Evolutionary conservation across 2,113 vertebrate species (phyloP), one percentile per base, ranked within the genome.

Genomic region (Mandrillus leucophaeus): DNA sequence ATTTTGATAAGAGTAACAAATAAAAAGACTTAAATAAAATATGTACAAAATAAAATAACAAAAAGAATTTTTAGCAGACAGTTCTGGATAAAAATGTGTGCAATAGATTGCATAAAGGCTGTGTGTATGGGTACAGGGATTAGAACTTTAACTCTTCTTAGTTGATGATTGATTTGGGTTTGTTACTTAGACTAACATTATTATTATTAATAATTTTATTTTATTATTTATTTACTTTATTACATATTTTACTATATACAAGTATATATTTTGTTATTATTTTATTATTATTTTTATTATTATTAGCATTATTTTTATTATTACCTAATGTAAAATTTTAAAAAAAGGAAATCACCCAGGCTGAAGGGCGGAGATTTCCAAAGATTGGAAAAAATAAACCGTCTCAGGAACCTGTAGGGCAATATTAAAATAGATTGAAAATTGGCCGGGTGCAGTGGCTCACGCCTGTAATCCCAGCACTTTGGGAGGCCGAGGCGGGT

Each of bases 141-240:
- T 11, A 43, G 45, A 64, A 25, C 16, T 8, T 45, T 73, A 38
- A 57, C 22, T 45, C 85, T 76, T 76, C 14, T 70, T 43, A 93
- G 40, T 2, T 88, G 70, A 72, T 89, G 57, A 68, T n/a, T 17
- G 4, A 23, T 59, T 30, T 38, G 70, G 40, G 40, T 25, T 93
- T 95, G 9, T 92, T 93, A 81, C 89, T 75, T 86, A 70, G n/a
- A 90, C 43, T 72, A 61, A 85, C 70, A 38, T 59, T 59, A 59
- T 11, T 59, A 59, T 59, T 59, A 59, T 25, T 11, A 59, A 23
- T 25, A 61, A 27, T 61, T 61, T 61, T 27, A 59, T 25, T 61
- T 27, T 64, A 64, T 30, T 25, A 61, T 61, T 61, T 27, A 59
- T 10, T 61, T 61, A 30, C 27, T 61, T 61, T 30, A 27, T 61